Base-by-base conservation (phyloP, 2,113 vertebrate genomes). In the Colius striatus region DNA sequence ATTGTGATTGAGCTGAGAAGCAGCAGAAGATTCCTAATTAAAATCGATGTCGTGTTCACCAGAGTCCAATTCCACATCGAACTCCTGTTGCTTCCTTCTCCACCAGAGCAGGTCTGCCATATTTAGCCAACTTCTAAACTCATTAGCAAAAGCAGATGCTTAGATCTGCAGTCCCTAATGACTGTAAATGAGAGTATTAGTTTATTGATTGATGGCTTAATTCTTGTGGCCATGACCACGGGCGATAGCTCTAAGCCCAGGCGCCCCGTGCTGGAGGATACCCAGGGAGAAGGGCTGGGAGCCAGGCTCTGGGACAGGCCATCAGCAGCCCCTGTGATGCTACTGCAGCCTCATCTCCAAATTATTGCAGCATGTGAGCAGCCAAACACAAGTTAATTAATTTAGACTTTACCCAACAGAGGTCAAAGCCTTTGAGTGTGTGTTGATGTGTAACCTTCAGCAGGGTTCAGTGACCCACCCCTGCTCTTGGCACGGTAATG, bases 161-260 rank as follows among this genome's bases (percentile, higher is more conserved):
- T 72, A 80, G 80, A 92, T 63, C 87, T 0, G 10, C 78, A 81
- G 77, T 94, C 91, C 96, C 87, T 96, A 96, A 97, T 91, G 96
- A 93, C 92, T 92, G 93, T 90, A 95, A 95, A 90, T 93, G 91
- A 77, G 93, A 95, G 87, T 78, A 97, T 97, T 96, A 92, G 74
- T 88, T 90, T 84, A 96, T 96, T 91, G 96, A 97, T 92, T 78
- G 89, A 88, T 91, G 90, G 86, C 81, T 89, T 97, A 97, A 97
- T 96, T 91, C 91, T 90, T 95, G 92, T 79, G 89, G 94, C 90
- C 50, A 29, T 27, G 76, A 83, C 91, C 91, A 86, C 87, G 30
- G 87, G 91, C 13, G 18, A 75, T 23, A 92, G 89, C 85, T 29
- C 41, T 7, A 4, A 91, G 94, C 62, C 43, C 41, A 1, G 17